Evolutionary conservation across 2,888 invertebrate species (phyloP).

Genomic region (Drosophila eohydei): DNA sequence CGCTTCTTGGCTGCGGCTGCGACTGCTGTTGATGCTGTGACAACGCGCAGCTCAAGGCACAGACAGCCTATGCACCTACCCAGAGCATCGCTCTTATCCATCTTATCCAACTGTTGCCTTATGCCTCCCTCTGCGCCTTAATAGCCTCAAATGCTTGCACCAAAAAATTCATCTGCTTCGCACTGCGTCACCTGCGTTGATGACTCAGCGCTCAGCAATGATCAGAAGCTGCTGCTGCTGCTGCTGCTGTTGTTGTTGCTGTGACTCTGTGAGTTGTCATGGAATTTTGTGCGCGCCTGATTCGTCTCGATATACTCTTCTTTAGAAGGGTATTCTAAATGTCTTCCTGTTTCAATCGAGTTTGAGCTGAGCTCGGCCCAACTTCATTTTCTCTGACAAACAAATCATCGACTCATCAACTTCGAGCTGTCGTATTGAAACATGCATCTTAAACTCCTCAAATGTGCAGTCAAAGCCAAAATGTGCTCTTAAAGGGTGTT

Average conservation of each 20-base stretch:
- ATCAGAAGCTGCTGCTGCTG: conserved; percentile 18
- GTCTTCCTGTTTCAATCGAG: not conserved
- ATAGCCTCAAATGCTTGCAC: not conserved
- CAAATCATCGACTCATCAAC: not conserved
- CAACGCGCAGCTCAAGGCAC: not conserved
- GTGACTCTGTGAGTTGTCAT: conserved; percentile 19
- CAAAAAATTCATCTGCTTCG: conserved; percentile 15
- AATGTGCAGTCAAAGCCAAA: not conserved
- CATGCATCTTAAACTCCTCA: not conserved
- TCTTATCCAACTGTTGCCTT: conserved; percentile 7
- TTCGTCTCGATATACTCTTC: conserved; percentile 3
- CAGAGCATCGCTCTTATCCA: conserved; percentile 15
- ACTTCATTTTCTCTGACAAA: too few species aligned
- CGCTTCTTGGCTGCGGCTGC: conserved; percentile 30
- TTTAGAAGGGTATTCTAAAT: not conserved
- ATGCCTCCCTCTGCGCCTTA: not conserved
- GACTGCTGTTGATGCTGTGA: not conserved
- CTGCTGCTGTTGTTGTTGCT: not conserved
- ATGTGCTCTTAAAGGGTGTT: not conserved
- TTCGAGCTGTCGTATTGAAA: not conserved
- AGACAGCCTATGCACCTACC: conserved; percentile 4
- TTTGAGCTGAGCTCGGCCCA: not conserved
- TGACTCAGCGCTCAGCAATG: conserved; percentile 50
- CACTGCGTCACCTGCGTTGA: conserved; percentile 52
- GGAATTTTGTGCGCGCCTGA: conserved; percentile 34